Evolutionary conservation across 2,113 vertebrate genomes (phyloP).

Genomic region (Nesoenas mayeri): DNA sequence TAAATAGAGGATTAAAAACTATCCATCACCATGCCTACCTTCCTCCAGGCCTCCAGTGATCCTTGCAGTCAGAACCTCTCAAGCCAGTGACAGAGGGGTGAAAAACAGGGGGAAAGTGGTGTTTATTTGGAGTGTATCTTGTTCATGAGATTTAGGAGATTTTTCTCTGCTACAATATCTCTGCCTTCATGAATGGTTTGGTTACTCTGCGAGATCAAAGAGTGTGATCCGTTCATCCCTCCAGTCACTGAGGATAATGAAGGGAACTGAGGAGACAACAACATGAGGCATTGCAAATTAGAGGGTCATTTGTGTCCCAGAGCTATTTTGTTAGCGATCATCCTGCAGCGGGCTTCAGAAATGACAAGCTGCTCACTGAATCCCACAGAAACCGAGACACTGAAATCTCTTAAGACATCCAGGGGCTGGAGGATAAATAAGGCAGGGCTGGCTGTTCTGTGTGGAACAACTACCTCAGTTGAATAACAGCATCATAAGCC

Average conservation of each 20-base stretch:
- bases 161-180: background rate
- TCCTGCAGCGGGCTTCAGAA: background rate
- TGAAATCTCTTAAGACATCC: background rate
- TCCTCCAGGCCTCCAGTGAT: background rate
- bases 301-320: background rate
- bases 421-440: background rate
- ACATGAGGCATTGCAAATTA: background rate
- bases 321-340: background rate
- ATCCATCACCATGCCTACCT: background rate
- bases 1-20: background rate
- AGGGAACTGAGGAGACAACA: background rate
- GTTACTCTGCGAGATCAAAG: background rate
- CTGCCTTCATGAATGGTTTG: background rate
- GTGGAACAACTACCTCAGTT: background rate
- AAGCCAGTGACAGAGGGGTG: background rate
- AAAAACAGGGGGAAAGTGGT: rapidly evolving
- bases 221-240: background rate
- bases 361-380: background rate
- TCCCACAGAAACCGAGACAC: background rate
- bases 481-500: background rate
- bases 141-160: background rate
- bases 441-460: background rate
- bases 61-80: background rate
- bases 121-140: background rate
- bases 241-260: background rate